Conservation (phyloP, 1,140 invertebrate genomes). For the Pteromalus puparum region DNA sequence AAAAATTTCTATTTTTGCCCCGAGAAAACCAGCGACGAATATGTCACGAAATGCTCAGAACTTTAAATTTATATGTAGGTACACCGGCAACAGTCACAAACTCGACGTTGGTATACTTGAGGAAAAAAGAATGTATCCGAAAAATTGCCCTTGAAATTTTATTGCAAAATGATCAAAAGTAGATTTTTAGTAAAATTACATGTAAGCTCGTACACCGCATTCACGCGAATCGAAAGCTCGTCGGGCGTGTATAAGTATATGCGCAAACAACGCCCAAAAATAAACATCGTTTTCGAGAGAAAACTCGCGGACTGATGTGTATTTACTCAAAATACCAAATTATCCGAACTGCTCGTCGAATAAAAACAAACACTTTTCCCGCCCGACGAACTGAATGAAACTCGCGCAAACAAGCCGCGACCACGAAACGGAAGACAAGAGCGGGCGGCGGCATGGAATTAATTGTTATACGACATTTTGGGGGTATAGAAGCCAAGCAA, state of each 20-base stretch:
- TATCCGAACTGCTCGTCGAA: not conserved
- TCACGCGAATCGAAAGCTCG: no score
- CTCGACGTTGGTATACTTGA: no score
- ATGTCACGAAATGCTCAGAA: not conserved
- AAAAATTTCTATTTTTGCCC: conserved; percentile 26
- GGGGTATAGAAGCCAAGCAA: not conserved
- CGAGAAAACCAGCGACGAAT: not conserved
- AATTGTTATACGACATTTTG: not conserved
- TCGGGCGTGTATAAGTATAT: no score
- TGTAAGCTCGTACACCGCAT: no score
- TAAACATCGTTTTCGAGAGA: not conserved
- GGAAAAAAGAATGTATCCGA: no score
- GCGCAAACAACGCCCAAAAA: not conserved
- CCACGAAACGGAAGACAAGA: not conserved
- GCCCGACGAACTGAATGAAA: not conserved
- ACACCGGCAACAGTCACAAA: not conserved
- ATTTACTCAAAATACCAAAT: not conserved
- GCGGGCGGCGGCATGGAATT: not conserved
- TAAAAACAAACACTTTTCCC: not conserved
- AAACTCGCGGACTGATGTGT: no score
- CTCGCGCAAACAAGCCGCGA: not conserved
- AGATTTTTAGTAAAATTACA: no score
- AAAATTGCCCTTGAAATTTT: no score
- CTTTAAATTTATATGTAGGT: not conserved
- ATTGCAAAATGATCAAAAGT: no score